Conservation (phyloP, 2,888 invertebrate species). For the Phalera bucephala region DNA sequence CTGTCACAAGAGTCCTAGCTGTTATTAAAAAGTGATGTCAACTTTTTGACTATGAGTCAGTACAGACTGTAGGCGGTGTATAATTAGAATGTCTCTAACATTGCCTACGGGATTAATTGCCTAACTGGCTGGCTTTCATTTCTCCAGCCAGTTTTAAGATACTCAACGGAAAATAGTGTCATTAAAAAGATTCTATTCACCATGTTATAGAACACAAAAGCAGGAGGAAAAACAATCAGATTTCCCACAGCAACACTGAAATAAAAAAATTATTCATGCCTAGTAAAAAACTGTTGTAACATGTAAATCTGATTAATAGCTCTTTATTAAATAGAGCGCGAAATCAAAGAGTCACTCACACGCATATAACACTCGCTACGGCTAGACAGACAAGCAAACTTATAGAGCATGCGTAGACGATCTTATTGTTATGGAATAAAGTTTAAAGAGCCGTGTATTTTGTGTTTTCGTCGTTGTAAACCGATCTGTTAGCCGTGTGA, state of each 20-base stretch:
- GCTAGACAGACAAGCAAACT: constrained; percentile 22
- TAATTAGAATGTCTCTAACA: too few relatives aligned
- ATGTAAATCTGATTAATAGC: constrained; percentile 58
- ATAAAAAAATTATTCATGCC: constrained; percentile 19
- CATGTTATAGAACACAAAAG: too few relatives aligned
- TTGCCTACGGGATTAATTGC: too few relatives aligned
- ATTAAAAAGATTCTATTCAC: too few relatives aligned
- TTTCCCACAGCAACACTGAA: constrained; percentile 14
- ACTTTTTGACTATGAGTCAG: too few relatives aligned
- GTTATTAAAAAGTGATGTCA: too few relatives aligned
- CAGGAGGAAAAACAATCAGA: too few relatives aligned
- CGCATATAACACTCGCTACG: constrained; percentile 36
- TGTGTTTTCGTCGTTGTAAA: constrained; percentile 19
- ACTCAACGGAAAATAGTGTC: too few relatives aligned
- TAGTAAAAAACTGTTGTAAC: constrained; percentile 50
- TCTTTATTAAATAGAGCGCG: constrained; percentile 67
- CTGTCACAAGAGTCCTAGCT: too few relatives aligned
- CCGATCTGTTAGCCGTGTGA: constrained; percentile 34
- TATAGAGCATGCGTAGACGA: constrained; percentile 6
- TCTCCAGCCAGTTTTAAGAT: too few relatives aligned
- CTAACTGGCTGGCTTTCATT: too few relatives aligned
- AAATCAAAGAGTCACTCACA: constrained; percentile 61
- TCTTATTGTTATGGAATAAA: constrained; percentile 13
- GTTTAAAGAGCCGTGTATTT: constrained; percentile 12
- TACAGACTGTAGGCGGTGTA: too few relatives aligned